These are phyloP conservation scores for Chloromyia formosa DNA, from an alignment of 2,888 invertebrate species.

Conservation along the genomic window DNA sequence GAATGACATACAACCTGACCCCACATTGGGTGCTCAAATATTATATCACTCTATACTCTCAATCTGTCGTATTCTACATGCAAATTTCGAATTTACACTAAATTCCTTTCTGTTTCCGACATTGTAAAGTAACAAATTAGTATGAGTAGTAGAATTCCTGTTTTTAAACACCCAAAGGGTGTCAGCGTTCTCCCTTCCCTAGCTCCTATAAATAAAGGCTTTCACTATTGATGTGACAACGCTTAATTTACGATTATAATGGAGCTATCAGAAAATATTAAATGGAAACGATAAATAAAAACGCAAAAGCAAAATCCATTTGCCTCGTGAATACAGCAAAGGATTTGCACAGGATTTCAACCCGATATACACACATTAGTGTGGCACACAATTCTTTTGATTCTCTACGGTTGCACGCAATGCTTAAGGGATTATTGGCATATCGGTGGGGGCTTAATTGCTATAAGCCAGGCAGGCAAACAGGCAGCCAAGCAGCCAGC, in stretches of 20 bases:
- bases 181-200: no score
- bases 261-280: slow-evolving; percentile 29
- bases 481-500: not conserved
- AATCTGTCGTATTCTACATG: no score
- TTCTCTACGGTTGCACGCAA: slow-evolving; percentile 30
- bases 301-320: slow-evolving; percentile 22
- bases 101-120: no score
- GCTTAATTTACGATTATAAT: slow-evolving; percentile 28
- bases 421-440: slow-evolving; percentile 43
- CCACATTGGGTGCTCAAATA: no score
- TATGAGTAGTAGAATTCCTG: no score
- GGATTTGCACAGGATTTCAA: slow-evolving; percentile 25
- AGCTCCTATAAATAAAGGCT: no score
- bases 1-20: no score
- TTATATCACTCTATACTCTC: no score
- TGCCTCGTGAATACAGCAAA: slow-evolving; percentile 5
- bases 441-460: slow-evolving; percentile 41
- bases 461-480: slow-evolving; percentile 32
- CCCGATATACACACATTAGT: slow-evolving; percentile 30
- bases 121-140: no score
- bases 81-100: no score
- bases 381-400: slow-evolving; percentile 33
- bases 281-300: slow-evolving; percentile 39
- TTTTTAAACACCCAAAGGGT: no score
- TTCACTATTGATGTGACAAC: slow-evolving; percentile 9